Evolutionary conservation across 2,113 vertebrate genomes (phyloP), one percentile per base, ranked within the genome.

Genomic region (Dipodomys merriami): DNA sequence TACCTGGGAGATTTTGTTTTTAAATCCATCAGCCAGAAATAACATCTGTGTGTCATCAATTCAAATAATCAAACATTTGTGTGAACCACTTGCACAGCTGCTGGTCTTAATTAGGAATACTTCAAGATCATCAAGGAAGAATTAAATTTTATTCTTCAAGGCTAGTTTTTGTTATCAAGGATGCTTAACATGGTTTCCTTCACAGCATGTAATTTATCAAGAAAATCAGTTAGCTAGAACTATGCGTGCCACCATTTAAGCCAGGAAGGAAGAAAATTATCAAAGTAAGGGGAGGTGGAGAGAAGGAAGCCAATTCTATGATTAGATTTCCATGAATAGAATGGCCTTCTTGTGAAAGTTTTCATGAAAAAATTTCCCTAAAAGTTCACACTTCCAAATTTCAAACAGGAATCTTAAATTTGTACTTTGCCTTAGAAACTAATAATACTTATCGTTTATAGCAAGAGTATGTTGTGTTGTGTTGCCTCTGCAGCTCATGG

Each of bases 11-110:
- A 13, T 57, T 57, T 57, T 7, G 77, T 83, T 91, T 64, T 53
- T 76, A 68, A 83, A 80, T 69, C 22, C 30, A 30, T 71, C 68
- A 94, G 60, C 39, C 18, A 69, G 78, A 86, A 82, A 71, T 19
- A 80, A 60, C 15, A 71, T 30, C 12, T 35, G 69, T 12, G 30
- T 86, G 71, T 79, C 76, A 74, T 83, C 60, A 5, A 23, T 53
- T 95, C 60, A 86, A 74, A 94, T 69, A 83, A 86, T 25, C 39
- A 62, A 80, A 86, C n/a, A 72, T 39, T 79, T 88, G 76, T 86
- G 68, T 67, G 60, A 73, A 6, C 4, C 65, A 25, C 68, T 73
- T 10, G 2, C 35, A 85, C 60, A 79, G 78, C 33, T 57, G 27
- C 85, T 67, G 64, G 44, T 88, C 65, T 82, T 88, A 94, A 90